Base-by-base conservation (phyloP, 2,888 invertebrate genomes). In the Lithophane socia region DNA sequence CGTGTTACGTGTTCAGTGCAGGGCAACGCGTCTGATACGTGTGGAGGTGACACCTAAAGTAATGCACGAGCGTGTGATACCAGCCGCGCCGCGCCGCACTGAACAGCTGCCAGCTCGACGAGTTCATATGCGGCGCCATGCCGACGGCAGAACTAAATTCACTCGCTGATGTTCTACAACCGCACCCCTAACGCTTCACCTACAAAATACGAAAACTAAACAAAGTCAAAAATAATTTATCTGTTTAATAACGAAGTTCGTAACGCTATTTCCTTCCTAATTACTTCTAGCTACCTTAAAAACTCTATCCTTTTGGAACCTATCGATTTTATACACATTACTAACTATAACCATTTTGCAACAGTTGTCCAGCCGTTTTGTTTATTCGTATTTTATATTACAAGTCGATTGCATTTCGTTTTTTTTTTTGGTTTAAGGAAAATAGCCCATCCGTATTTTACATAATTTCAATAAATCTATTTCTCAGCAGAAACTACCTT, bases 241-340 rank as follows among this genome's bases (percentile, higher is more conserved):
- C 89, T 90, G 91, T 90, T 87, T 77, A 90, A 91, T 91, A 94
- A 94, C 92, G 90, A 92, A 93, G 89, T 88, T 88, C 87, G 87
- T 91, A 93, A 92, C 90, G 90, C 93, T 93, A 94, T 92, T 91
- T 91, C 91, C 91, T 91, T 92, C 92, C 94, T 95, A 93, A 94
- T 93, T 92, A 93, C 88, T 87, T 93, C 94, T 95, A 95, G 92
- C 94, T 95, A 95, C 91, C 92, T 94, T 93, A 95, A 89, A 90
- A 92, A 92, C 90, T 90, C 92, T 91, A 91, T 91, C 91, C 90
- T 88, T 87, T 84, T 87, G 86, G 88, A 92, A 89, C 88, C 89
- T 82, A 86, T 86, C 88, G 88, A 88, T 87, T 89, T 89, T 90
- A 87, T 90, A 90, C 89, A 91, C 80, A 89, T 85, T 87, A 85